Evolutionary conservation across 2,113 vertebrate species (phyloP).

Genomic region (Scytalopus superciliaris): DNA sequence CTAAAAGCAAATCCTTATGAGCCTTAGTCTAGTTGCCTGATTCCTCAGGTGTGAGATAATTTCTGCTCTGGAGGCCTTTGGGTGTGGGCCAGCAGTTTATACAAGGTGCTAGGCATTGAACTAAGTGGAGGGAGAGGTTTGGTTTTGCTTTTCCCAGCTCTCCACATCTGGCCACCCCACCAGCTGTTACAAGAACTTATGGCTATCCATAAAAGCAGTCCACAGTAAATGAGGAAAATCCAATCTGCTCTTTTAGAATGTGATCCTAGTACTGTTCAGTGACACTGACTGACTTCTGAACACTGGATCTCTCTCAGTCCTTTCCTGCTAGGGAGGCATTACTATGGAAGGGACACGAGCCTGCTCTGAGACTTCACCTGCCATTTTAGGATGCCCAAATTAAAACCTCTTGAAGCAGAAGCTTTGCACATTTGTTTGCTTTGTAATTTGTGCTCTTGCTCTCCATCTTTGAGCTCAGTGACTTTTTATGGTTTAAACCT

Average conservation of each 20-base stretch:
- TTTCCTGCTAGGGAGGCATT: background rate
- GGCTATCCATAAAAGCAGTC: conserved; percentile 19
- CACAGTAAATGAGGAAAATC: background rate
- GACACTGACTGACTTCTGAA: conserved; percentile 19
- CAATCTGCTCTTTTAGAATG: background rate
- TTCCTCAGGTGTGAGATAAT: conserved; percentile 49
- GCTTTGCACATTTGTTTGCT: conserved; percentile 44
- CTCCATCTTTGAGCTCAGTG: conserved; percentile 1
- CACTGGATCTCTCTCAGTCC: conserved; percentile 17
- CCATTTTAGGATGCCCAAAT: background rate
- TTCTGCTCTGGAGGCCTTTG: conserved; percentile 52
- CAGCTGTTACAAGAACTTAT: background rate
- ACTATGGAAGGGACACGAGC: background rate
- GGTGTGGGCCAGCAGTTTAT: conserved; percentile 35
- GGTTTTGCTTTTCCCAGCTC: background rate
- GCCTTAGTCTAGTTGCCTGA: conserved; percentile 62
- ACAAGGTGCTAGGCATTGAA: conserved; percentile 49
- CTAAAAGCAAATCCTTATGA: conserved; percentile 22
- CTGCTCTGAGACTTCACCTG: conserved; percentile 31
- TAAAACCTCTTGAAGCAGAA: conserved; percentile 43
- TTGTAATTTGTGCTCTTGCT: background rate
- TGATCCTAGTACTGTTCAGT: conserved; percentile 29
- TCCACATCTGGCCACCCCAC: conserved; percentile 26
- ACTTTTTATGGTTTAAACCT: background rate
- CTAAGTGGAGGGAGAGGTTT: background rate